A percentile compares a stretch with the other conserved stretches of the same genome.
Conservation (phyloP, 2,797 vertebrate genomes). For the Cynodonichthys magdalenae region DNA sequence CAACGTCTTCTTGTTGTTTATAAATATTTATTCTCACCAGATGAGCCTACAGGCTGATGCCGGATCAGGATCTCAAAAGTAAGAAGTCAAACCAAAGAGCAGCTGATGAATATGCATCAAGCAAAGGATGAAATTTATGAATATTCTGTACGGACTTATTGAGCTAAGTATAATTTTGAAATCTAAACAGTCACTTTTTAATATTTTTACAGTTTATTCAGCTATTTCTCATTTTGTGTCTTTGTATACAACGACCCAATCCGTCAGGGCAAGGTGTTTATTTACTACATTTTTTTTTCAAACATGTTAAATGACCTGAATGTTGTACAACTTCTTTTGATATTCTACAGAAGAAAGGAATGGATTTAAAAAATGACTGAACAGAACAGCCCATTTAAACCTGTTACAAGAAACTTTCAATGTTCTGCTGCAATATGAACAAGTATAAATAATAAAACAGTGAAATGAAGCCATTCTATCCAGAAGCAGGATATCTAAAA, state of each 20-base stretch:
- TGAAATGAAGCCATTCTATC: conserved; percentile 1
- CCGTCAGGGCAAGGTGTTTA: background rate
- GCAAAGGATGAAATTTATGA: conserved; percentile 20
- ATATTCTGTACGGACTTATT: conserved; percentile 50
- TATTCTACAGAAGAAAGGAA: background rate
- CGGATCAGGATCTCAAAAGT: conserved; percentile 37
- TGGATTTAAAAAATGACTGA: too few relatives aligned
- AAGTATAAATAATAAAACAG: background rate
- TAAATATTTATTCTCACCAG: conserved; percentile 53
- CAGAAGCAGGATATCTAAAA: conserved; percentile 17
- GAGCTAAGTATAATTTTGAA: conserved; percentile 34
- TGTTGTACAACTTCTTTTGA: background rate
- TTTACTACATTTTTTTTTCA: too few relatives aligned
- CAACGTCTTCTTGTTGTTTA: conserved; percentile 32
- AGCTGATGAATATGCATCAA: conserved; percentile 46
- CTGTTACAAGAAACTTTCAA: background rate
- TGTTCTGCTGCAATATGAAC: background rate
- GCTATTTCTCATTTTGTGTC: conserved; percentile 8
- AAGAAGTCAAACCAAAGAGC: conserved; percentile 32
- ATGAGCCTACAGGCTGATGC: conserved; percentile 1
- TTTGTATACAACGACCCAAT: too few relatives aligned
- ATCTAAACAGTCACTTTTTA: background rate
- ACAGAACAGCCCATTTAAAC: too few relatives aligned
- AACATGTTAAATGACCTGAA: background rate
- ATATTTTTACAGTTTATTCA: background rate